Conservation (phyloP, 2,888 invertebrate species). For the Aplocera efformata region DNA sequence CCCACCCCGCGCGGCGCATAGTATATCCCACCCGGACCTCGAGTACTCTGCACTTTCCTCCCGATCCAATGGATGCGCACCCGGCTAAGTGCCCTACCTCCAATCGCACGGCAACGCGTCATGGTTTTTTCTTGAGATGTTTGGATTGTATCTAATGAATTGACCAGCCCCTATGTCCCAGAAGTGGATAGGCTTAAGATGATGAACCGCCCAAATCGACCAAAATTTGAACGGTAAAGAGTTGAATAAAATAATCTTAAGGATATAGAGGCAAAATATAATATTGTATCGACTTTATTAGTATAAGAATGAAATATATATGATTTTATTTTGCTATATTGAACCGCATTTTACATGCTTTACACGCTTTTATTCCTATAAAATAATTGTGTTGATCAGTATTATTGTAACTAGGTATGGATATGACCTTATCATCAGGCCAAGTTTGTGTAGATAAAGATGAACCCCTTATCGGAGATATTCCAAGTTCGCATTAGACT, state of each 20-base stretch:
- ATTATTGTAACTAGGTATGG: constrained; percentile 33
- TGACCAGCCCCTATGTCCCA: too few species aligned
- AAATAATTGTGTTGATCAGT: background rate
- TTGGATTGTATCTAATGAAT: too few species aligned
- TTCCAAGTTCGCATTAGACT: constrained; percentile 37
- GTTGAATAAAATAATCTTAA: too few species aligned
- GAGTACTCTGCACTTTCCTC: constrained; percentile 12
- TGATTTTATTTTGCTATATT: too few species aligned
- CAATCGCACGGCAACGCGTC: background rate
- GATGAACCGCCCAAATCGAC: too few species aligned
- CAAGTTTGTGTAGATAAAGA: constrained; percentile 53
- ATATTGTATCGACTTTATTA: too few species aligned
- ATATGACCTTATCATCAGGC: constrained; percentile 50
- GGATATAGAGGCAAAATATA: too few species aligned
- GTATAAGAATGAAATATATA: too few species aligned
- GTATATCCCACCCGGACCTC: constrained; percentile 40
- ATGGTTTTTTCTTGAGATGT: background rate
- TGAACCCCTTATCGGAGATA: constrained; percentile 51
- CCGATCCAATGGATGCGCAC: constrained; percentile 1
- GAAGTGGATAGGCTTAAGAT: too few species aligned
- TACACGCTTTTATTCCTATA: too few species aligned
- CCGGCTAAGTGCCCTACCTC: background rate
- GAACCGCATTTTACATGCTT: too few species aligned
- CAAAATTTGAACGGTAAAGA: too few species aligned
- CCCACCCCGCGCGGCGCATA: constrained; percentile 26